Base-by-base conservation (phyloP, 2,113 vertebrate species). In the Ciconia boyciana region DNA sequence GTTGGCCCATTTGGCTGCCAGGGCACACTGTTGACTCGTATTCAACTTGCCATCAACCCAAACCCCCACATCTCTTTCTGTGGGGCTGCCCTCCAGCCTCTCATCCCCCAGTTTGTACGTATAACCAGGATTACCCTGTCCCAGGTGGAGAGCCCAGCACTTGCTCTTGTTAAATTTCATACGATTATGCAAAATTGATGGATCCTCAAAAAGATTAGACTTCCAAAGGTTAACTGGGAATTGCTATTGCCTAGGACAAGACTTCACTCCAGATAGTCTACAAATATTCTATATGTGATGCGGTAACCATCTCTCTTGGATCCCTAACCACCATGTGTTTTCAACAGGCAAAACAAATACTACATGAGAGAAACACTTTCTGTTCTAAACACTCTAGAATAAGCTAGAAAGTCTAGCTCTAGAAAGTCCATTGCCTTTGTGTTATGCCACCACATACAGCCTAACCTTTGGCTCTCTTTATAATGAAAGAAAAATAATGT, bases 91-190 rank as follows among this genome's bases (percentile, higher is more conserved):
- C 17, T 83, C 10, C n/a, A 54, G 9, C 29, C 11, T 91, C 11
- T 65, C 0, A 0, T 43, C 77, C 13, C 6, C 13, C 4, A 17
- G 0, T 83, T 83, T 60, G 29, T 65, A 2, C 6, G 0, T 69
- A 11, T 26, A 78, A 61, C 24, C 6, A 52, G 41, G 32, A 61
- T 64, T 65, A 13, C 22, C 7, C 10, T 2, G 1, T 48, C 2
- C n/a, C 54, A 41, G 11, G 4, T 51, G 13, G 22, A 69, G 32
- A 93, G 76, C 72, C 9, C 1, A 0, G 14, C 21, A 52, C 7
- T 65, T 74, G 16, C 11, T 46, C 9, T 72, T 80, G 34, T 36
- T 68, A 76, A 64, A 49, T 68, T 87, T 86, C 41, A 54, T 77
- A 20, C 1, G 5, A 11, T 70, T 34, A 28, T 49, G 13, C 58